Percentiles rank a stretch among this genome's conserved stretches.
These are phyloP conservation scores for Orgyia antiqua DNA, from an alignment of 2,888 invertebrate genomes.

Conservation along the genomic window DNA sequence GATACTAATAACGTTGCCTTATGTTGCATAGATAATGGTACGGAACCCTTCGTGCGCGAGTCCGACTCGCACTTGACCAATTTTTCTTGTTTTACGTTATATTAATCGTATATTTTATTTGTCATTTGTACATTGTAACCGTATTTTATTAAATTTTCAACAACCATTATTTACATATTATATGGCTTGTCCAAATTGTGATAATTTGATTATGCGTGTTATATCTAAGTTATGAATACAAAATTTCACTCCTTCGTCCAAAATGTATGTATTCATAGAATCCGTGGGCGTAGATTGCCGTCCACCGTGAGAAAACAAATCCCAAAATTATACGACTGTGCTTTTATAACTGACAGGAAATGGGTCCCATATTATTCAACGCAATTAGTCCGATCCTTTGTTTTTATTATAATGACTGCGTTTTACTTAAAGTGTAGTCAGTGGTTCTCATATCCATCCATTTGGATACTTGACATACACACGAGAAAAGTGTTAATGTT, in stretches of 20 bases:
- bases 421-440: constrained; percentile 35
- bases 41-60: too few species aligned
- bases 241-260: constrained; percentile 51
- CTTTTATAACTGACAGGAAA: constrained; percentile 42
- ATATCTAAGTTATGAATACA: constrained; percentile 59
- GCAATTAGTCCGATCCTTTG: constrained; percentile 37
- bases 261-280: constrained; percentile 69
- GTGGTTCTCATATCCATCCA: constrained; percentile 29
- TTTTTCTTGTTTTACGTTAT: constrained; percentile 15
- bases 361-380: constrained; percentile 35
- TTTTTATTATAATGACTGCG: constrained; percentile 26
- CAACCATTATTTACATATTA: constrained; percentile 2
- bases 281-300: constrained; percentile 55
- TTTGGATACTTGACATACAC: constrained; percentile 31
- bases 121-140: background rate
- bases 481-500: constrained; percentile 20
- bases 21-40: too few species aligned
- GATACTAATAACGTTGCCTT: too few species aligned
- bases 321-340: constrained; percentile 49
- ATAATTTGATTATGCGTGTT: constrained; percentile 47
- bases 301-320: constrained; percentile 65
- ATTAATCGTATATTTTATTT: background rate
- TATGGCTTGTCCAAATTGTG: constrained; percentile 39
- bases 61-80: too few species aligned
- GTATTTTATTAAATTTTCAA: constrained; percentile 1